Conservation (phyloP, 2,797 vertebrate species). For the Discoglossus pictus region DNA sequence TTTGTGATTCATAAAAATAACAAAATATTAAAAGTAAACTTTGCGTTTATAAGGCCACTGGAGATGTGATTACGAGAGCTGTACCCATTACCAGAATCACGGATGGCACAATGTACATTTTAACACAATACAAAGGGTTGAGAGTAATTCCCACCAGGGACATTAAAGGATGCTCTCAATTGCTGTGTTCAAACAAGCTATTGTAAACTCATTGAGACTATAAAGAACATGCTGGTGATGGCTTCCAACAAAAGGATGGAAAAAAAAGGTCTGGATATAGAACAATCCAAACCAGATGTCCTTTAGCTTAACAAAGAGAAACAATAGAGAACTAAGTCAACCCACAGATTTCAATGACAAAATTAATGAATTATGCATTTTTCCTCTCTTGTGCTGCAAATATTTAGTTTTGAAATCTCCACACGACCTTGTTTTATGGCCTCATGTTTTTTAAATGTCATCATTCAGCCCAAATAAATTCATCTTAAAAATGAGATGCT, state of each 20-base stretch:
- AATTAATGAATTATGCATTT: constrained; percentile 17
- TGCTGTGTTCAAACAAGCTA: constrained; percentile 3
- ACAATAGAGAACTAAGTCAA: constrained; percentile 28
- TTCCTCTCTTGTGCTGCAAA: constrained; percentile 19
- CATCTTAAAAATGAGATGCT: background rate
- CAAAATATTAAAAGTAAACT: no score
- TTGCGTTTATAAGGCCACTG: no score
- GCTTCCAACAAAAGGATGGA: background rate
- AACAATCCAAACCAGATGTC: constrained; percentile 32
- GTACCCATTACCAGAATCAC: constrained; percentile 13
- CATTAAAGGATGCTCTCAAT: background rate
- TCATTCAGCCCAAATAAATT: constrained; percentile 1
- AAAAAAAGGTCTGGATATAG: background rate
- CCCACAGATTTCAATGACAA: constrained; percentile 22
- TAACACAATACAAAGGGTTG: constrained; percentile 15
- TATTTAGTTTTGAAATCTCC: constrained; percentile 7
- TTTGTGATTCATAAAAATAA: no score
- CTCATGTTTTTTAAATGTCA: background rate
- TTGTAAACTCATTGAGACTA: no score
- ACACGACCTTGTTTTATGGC: constrained; percentile 4
- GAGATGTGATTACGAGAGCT: background rate
- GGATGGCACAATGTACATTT: background rate
- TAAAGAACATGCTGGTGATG: no score
- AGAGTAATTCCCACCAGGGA: background rate
- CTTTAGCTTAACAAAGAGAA: constrained; percentile 11